A percentile compares a stretch with the other conserved stretches of the same genome.
phyloP scores from a whole-genome alignment of 2,888 invertebrate genomes.

The Drymonia ruficornis region DNA sequence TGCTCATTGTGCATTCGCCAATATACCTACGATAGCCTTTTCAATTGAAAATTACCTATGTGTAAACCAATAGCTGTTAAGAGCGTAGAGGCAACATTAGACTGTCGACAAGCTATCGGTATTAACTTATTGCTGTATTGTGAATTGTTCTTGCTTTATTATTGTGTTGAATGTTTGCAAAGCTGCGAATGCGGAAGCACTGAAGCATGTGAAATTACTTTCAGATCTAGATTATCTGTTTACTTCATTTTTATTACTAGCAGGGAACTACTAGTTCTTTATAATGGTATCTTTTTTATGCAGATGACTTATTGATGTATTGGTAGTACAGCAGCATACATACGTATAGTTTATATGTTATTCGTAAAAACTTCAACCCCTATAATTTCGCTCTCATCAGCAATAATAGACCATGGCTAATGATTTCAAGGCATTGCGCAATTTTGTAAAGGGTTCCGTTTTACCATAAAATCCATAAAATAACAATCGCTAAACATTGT shows the following conservation, averaged over 20 bases:
- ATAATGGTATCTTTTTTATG: no score
- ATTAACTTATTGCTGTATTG: constrained; percentile 17
- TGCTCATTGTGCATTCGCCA: constrained; percentile 63
- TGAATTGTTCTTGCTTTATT: constrained; percentile 8
- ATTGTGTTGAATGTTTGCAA: no score
- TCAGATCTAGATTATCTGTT: no score
- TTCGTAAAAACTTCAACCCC: no score
- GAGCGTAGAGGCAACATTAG: constrained; percentile 15
- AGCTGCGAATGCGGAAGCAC: no score
- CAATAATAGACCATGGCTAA: background rate
- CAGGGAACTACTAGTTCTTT: no score
- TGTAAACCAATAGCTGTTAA: constrained; percentile 48
- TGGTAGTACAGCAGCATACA: no score
- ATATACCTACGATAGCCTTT: constrained; percentile 67
- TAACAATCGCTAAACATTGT: constrained; percentile 6
- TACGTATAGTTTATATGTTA: no score
- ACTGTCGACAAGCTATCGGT: constrained; percentile 6
- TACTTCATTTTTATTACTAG: no score
- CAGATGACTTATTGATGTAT: no score
- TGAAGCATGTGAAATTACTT: no score
- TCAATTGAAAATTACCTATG: constrained; percentile 60
- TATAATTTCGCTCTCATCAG: background rate
- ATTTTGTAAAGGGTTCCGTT: constrained; percentile 1
- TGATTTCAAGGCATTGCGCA: background rate
- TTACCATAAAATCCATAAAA: constrained; percentile 1